Evolutionary conservation across 2,888 invertebrate genomes (phyloP).

Genomic region (Pachymerium ferrugineum): DNA sequence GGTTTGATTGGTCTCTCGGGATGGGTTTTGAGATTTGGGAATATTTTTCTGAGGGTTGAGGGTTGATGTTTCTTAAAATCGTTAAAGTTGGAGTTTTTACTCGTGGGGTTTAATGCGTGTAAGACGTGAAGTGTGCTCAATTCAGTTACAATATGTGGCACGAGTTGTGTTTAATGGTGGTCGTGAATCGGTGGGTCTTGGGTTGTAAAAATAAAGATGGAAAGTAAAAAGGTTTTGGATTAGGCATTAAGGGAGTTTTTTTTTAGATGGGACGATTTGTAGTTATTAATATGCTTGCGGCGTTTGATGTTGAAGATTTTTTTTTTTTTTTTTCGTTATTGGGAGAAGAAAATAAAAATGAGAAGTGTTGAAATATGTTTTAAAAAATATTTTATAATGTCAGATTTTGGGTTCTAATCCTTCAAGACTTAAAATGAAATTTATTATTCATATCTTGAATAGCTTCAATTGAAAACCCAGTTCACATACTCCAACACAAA

Average conservation of each 20-base stretch:
- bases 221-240: not conserved
- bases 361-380: too few species aligned
- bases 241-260: not conserved
- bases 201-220: slow-evolving; percentile 2
- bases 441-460: too few species aligned
- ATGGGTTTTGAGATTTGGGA: not conserved
- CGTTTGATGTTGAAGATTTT: not conserved
- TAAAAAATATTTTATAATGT: too few species aligned
- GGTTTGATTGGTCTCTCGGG: not conserved
- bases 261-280: not conserved
- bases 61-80: slow-evolving; percentile 4
- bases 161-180: slow-evolving; percentile 8
- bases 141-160: slow-evolving; percentile 9
- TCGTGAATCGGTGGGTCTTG: not conserved
- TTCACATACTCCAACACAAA: too few species aligned
- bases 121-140: not conserved
- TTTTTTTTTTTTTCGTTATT: too few species aligned
- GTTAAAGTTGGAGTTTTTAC: not conserved
- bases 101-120: not conserved
- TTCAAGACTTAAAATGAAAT: too few species aligned
- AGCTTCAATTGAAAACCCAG: too few species aligned
- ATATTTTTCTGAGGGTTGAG: not conserved
- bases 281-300: not conserved
- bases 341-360: too few species aligned
- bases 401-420: too few species aligned